phyloP scores from a whole-genome alignment of 2,888 invertebrate genomes.

The Allophyes oxyacanthae region DNA sequence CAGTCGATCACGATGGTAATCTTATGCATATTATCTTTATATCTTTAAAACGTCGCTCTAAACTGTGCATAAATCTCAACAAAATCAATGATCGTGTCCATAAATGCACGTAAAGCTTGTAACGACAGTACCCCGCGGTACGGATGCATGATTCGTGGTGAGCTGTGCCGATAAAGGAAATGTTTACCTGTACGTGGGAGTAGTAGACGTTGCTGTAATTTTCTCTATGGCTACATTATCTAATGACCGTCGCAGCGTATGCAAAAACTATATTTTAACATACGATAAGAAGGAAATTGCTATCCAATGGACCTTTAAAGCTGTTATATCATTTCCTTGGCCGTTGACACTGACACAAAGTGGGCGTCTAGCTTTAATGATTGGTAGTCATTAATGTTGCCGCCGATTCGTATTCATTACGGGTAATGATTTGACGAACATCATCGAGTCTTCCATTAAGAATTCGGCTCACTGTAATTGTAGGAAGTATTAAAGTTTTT shows the following conservation, averaged over 20 bases:
- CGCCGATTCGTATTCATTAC: slow-evolving; percentile 60
- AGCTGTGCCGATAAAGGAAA: slow-evolving; percentile 61
- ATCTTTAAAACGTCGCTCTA: slow-evolving; percentile 59
- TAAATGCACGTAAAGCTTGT: slow-evolving; percentile 58
- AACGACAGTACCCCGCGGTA: slow-evolving; percentile 59
- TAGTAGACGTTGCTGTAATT: slow-evolving; percentile 64
- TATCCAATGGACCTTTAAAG: slow-evolving; percentile 57
- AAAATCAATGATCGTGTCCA: slow-evolving; percentile 55
- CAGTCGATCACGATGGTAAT: slow-evolving; percentile 80
- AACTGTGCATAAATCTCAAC: slow-evolving; percentile 43
- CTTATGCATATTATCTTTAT: slow-evolving; percentile 65
- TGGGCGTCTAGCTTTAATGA: slow-evolving; percentile 60
- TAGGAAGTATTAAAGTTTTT: slow-evolving; percentile 64
- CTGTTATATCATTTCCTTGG: slow-evolving; percentile 63
- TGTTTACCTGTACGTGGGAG: slow-evolving; percentile 61
- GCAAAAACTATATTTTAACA: slow-evolving; percentile 67
- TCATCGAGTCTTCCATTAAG: slow-evolving; percentile 50
- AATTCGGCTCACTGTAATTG: slow-evolving; percentile 55
- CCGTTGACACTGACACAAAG: slow-evolving; percentile 44
- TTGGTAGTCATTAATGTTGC: slow-evolving; percentile 43
- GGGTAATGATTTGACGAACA: slow-evolving; percentile 51
- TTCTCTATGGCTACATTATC: slow-evolving; percentile 73
- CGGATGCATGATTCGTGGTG: slow-evolving; percentile 61
- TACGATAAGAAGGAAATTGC: slow-evolving; percentile 62
- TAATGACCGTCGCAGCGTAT: slow-evolving; percentile 62